Evolutionary conservation across 2,888 invertebrate genomes (phyloP).

Genomic region (Diaprepes abbreviatus): DNA sequence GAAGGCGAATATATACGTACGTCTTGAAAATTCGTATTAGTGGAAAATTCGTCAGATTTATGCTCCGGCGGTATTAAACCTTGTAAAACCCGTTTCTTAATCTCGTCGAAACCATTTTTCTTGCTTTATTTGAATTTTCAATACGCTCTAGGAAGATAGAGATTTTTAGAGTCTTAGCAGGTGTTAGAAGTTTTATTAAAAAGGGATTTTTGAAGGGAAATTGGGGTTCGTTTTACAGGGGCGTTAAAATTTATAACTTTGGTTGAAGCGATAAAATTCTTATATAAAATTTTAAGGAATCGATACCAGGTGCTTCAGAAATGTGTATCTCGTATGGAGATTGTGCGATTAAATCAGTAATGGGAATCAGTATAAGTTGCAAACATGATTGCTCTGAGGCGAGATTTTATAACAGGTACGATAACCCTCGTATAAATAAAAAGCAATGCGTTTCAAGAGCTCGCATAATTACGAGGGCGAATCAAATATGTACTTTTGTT

Average conservation of each 20-base stretch:
- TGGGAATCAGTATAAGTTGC: too few species aligned
- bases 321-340: too few species aligned
- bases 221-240: not conserved
- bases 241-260: not conserved
- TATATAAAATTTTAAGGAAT: not conserved
- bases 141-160: constrained; percentile 33
- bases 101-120: constrained; percentile 32
- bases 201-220: constrained; percentile 3
- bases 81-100: constrained; percentile 33
- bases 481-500: too few species aligned
- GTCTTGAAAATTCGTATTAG: not conserved
- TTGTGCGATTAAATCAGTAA: too few species aligned
- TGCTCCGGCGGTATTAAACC: constrained; percentile 29
- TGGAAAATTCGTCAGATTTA: constrained; percentile 36
- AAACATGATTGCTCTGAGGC: too few species aligned
- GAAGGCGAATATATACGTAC: too few species aligned
- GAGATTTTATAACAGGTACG: too few species aligned
- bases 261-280: not conserved
- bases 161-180: constrained; percentile 27
- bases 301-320: not conserved
- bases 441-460: too few species aligned
- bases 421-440: too few species aligned
- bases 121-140: constrained; percentile 36
- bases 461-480: too few species aligned
- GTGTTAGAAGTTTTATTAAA: constrained; percentile 37